Conservation (phyloP, 2,113 vertebrate genomes). For the Falcunculus frontatus region DNA sequence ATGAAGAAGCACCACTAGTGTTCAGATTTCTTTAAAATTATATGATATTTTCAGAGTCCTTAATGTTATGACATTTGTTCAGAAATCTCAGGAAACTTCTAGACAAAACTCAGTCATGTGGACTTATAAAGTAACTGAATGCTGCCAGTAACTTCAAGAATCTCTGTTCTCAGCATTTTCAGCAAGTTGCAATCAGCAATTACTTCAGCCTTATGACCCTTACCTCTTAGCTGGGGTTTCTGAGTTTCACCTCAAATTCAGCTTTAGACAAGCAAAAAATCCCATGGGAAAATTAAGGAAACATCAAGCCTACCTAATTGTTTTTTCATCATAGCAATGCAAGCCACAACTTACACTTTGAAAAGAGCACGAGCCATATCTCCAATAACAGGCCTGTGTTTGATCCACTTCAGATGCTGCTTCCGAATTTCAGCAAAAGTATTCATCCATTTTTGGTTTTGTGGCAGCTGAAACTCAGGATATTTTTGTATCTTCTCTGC, state of each 20-base stretch:
- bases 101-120: background rate
- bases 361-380: background rate
- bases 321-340: background rate
- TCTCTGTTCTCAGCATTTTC: background rate
- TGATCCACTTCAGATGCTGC: background rate
- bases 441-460: background rate
- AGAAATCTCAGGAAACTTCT: background rate
- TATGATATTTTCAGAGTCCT: background rate
- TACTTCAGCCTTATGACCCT: background rate
- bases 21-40: background rate
- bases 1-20: background rate
- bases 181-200: background rate
- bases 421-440: background rate
- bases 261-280: background rate
- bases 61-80: background rate
- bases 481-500: background rate
- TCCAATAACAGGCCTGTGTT: background rate
- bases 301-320: background rate
- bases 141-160: background rate
- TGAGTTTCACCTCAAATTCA: background rate
- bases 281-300: background rate
- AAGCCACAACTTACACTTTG: background rate
- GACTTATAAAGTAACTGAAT: background rate
- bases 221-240: background rate
- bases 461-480: background rate